Base-by-base conservation (phyloP, 1,140 invertebrate genomes). In the Branchinecta lindahli region DNA sequence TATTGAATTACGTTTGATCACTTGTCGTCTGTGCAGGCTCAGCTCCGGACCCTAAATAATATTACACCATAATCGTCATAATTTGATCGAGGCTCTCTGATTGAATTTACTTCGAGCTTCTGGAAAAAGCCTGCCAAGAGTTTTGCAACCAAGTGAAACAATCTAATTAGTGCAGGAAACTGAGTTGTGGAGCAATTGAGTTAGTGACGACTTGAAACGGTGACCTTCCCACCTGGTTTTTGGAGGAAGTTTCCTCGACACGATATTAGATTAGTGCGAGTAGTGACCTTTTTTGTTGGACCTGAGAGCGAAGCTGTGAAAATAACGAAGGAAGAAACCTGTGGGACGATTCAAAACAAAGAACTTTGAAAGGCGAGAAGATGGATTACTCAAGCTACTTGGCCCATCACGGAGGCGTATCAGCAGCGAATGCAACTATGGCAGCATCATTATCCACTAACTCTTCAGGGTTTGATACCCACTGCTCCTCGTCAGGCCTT, bases 1-100 rank as follows among this genome's bases (percentile, higher is more conserved):
- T 61, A 61, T 61, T 61, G 52, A 61, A 61, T 61, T 61, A 61
- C 12, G 52, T 61, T 61, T 61, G 52, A 61, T 61, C 52, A 61
- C 52, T 61, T 61, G 12, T 61, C 52, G 52, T 61, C 18, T 61
- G 52, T 61, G 12, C 52, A 12, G 18, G 52, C 52, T 61, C 12
- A 61, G 18, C 12, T 61, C 52, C 18, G 52, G 52, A 61, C 52
- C 18, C 52, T 61, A 61, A 20, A 61, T 61, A 61, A 61, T 61
- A 61, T 61, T 61, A 61, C 52, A 15, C 12, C 12, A 61, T 61
- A 61, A 61, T 61, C 18, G 52, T 61, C 52, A 61, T 61, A 61
- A 61, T 61, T 61, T 61, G 52, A 61, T 61, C 52, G 52, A 61
- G 52, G 52, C 18, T 20, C 33, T 33, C 18, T 61, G 52, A 61